phyloP scores from a whole-genome alignment of 2,888 invertebrate species.

The Torymus texanus region DNA sequence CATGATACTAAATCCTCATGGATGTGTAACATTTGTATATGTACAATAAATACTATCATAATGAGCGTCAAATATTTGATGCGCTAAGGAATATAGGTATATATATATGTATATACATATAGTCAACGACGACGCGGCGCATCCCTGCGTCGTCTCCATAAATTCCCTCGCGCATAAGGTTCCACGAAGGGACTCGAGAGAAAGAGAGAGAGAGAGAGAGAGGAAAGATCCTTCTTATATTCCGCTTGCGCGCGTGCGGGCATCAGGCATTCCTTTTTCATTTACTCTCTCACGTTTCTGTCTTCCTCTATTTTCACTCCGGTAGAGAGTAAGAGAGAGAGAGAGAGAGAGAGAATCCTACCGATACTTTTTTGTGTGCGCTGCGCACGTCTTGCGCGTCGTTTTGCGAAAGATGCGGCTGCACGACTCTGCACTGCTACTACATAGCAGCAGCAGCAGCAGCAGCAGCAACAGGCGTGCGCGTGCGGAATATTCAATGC shows the following conservation, averaged over 20 bases:
- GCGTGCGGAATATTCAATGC: too few relatives aligned
- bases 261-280: conserved; percentile 36
- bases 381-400: background rate
- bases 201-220: background rate
- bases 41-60: too few relatives aligned
- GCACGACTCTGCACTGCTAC: background rate
- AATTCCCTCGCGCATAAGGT: conserved; percentile 39
- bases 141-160: conserved; percentile 34
- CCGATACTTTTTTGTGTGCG: background rate
- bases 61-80: too few relatives aligned
- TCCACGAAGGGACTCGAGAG: conserved; percentile 41
- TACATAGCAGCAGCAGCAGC: too few relatives aligned
- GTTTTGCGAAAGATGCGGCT: conserved; percentile 19
- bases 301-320: conserved; percentile 40
- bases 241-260: conserved; percentile 1
- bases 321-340: background rate
- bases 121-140: too few relatives aligned
- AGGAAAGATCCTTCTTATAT: conserved; percentile 31
- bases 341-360: background rate
- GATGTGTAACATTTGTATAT: too few relatives aligned
- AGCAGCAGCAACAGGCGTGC: too few relatives aligned
- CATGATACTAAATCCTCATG: too few relatives aligned
- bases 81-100: too few relatives aligned
- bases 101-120: too few relatives aligned
- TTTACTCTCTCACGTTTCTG: conserved; percentile 41